Conservation (phyloP, 2,888 invertebrate species). For the Tenthredo notha region DNA sequence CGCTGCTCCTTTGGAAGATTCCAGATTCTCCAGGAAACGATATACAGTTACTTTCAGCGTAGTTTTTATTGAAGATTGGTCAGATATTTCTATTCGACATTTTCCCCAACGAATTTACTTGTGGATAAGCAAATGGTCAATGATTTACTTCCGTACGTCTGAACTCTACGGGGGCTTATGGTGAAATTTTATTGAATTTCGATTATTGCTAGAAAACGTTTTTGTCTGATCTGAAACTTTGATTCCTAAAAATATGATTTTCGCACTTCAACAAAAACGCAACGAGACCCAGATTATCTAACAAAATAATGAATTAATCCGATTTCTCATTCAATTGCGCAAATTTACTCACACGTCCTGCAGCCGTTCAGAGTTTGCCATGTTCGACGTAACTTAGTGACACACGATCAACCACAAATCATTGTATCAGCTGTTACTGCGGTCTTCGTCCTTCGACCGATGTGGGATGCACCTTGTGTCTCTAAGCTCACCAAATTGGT, state of each 20-base stretch:
- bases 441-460: slow-evolving; percentile 65
- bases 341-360: too few species aligned
- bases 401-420: slow-evolving; percentile 68
- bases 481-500: slow-evolving; percentile 65
- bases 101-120: background rate
- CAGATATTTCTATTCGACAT: slow-evolving; percentile 25
- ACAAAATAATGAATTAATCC: background rate
- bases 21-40: slow-evolving; percentile 33
- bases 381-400: slow-evolving; percentile 20
- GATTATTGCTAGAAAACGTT: background rate
- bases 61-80: slow-evolving; percentile 5
- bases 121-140: background rate
- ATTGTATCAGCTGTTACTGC: slow-evolving; percentile 69
- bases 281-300: background rate
- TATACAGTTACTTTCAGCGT: slow-evolving; percentile 19
- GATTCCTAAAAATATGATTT: background rate
- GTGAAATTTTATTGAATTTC: background rate
- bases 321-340: slow-evolving; percentile 6
- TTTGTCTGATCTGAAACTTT: background rate
- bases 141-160: background rate
- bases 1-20: slow-evolving; percentile 27
- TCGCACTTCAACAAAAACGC: background rate
- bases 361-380: background rate
- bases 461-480: slow-evolving; percentile 47
- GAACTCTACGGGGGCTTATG: background rate